Conservation (phyloP, 1,140 invertebrate genomes). For the Ostrea edulis region DNA sequence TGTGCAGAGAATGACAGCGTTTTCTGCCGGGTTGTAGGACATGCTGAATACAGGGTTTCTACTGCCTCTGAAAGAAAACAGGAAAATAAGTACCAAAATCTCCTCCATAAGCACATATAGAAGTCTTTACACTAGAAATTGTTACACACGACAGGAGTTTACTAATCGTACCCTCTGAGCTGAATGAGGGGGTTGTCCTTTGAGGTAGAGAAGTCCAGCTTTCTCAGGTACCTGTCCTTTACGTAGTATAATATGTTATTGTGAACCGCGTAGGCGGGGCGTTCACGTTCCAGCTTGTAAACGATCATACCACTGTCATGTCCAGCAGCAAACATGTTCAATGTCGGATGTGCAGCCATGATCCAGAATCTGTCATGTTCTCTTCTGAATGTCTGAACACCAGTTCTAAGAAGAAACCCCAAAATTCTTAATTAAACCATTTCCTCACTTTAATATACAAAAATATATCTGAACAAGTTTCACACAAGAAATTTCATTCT, state of each 20-base stretch:
- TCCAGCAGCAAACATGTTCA: constrained; percentile 88
- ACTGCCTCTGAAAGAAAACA: constrained; percentile 69
- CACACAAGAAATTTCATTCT: too few relatives aligned
- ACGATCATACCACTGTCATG: constrained; percentile 96
- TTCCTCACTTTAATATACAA: background rate
- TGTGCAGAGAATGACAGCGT: constrained; percentile 91
- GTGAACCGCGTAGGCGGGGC: constrained; percentile 96
- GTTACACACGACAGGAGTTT: background rate
- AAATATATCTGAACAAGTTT: too few relatives aligned
- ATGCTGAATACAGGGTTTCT: constrained; percentile 84
- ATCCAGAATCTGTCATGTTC: constrained; percentile 99
- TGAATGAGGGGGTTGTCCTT: constrained; percentile 97
- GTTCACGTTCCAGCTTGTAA: constrained; percentile 94
- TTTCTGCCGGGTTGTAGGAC: constrained; percentile 98
- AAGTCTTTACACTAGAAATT: background rate
- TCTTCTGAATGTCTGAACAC: constrained; percentile 94
- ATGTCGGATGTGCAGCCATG: constrained; percentile 89
- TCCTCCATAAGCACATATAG: background rate
- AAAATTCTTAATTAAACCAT: background rate
- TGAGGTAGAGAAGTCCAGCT: constrained; percentile 94
- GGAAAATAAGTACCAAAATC: background rate
- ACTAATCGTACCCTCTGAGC: constrained; percentile 85
- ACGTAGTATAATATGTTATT: constrained; percentile 97
- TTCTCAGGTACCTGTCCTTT: constrained; percentile 94
- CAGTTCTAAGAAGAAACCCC: constrained; percentile 84